Percentiles rank a stretch among this genome's conserved stretches.
Evolutionary conservation across 1,140 invertebrate species (phyloP).

Genomic region (Chlorops oryzae): DNA sequence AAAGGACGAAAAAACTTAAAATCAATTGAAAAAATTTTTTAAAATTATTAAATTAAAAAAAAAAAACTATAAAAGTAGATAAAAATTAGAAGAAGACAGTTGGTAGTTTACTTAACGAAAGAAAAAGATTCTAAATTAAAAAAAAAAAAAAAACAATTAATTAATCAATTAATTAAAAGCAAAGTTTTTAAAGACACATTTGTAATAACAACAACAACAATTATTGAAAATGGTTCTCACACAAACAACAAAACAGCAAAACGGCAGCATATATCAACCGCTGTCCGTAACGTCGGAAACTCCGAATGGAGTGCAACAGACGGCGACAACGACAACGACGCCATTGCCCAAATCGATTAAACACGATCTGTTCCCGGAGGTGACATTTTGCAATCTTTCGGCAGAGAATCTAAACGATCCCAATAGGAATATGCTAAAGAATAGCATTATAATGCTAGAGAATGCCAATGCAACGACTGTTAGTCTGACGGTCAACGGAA

Average conservation of each 20-base stretch:
- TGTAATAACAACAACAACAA: not conserved
- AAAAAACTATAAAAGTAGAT: too few relatives aligned
- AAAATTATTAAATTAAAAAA: too few relatives aligned
- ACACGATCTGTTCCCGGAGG: conserved; percentile 43
- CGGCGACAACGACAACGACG: conserved; percentile 29
- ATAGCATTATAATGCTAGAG: conserved; percentile 33
- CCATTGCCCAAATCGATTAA: conserved; percentile 39
- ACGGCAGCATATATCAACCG: conserved; percentile 25
- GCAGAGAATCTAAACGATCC: conserved; percentile 30
- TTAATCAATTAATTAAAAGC: not conserved
- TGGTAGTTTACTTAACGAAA: too few relatives aligned
- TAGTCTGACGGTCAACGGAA: conserved; percentile 21
- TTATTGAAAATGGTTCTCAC: conserved; percentile 9
- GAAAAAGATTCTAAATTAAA: too few relatives aligned
- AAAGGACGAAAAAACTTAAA: conserved; percentile 7
- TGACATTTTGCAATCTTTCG: conserved; percentile 43
- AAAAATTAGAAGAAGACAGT: too few relatives aligned
- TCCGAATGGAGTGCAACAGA: not conserved
- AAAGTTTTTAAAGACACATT: not conserved
- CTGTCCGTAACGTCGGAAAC: conserved; percentile 4
- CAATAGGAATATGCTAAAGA: conserved; percentile 23
- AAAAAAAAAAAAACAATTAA: not conserved
- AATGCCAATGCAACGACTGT: conserved; percentile 13
- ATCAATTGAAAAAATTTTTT: too few relatives aligned
- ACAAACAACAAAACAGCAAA: conserved; percentile 13